Evolutionary conservation across 2,888 invertebrate genomes (phyloP), one percentile per base, ranked within the genome.

Genomic region (Yponomeuta malinellus): DNA sequence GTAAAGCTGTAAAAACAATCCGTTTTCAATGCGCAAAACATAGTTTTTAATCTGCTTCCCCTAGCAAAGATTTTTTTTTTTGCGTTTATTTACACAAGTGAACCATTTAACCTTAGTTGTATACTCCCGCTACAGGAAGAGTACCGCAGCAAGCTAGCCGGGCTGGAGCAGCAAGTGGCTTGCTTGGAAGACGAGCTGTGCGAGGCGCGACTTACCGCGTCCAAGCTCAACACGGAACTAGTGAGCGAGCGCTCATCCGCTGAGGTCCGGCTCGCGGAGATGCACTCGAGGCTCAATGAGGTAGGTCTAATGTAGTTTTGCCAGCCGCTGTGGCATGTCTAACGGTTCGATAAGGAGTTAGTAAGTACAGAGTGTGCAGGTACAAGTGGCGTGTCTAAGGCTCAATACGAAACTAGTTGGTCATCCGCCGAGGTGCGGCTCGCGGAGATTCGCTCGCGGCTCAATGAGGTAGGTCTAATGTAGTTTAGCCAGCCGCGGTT

Each of bases 151-250:
- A 95, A 95, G 81, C 94, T 96, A 68, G 94, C 95, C 0, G 93
- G 94, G 15, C 84, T 97, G 74, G 97, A 97, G 81, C 96, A 97
- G 80, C 96, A 97, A 87, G 94, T 97, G 73, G 95, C 96, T 72
- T 95, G 96, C 74, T 93, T 98, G 79, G 97, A 98, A 82, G 98
- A 98, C 84, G 97, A 98, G 82, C 89, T 98, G 52, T 96, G 97
- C 64, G 97, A 98, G 82, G 93, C 97, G 0, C 93, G 96, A 71
- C 87, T 98, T 71, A 96, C 97, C 79, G 93, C 95, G 29, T 97
- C 97, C 63, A 96, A 96, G 81, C 92, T 97, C 1, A 97, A 96
- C 87, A 97, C 97, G 0, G 97, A 98, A 85, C 93, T 97, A n/a
- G 95, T 97, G 63, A 97, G 97, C 63, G 97, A 98, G 84, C 94